A percentile compares a stretch with the other conserved stretches of the same genome.
These are phyloP conservation scores for Petrolisthes cinctipes DNA, from an alignment of 2,888 invertebrate species.

Conservation along the genomic window DNA sequence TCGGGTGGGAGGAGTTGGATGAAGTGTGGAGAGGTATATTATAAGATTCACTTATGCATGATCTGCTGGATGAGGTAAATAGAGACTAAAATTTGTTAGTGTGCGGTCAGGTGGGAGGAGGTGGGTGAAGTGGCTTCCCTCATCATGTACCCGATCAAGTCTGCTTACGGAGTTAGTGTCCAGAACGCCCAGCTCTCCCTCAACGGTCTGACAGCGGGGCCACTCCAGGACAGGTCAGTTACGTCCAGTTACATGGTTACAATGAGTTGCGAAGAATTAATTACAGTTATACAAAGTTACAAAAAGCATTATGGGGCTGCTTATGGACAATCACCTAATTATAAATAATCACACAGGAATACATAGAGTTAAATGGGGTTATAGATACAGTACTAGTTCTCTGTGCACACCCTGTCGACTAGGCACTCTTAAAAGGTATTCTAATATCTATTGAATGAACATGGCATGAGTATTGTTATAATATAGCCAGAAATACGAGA, in stretches of 20 bases:
- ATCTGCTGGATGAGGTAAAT: too few species aligned
- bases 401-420: neutral
- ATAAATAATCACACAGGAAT: neutral
- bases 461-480: too few species aligned
- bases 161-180: conserved; percentile 11
- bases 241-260: neutral
- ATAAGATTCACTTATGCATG: too few species aligned
- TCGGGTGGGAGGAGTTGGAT: too few species aligned
- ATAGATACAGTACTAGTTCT: too few species aligned
- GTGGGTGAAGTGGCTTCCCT: conserved; percentile 26
- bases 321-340: neutral
- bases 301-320: too few species aligned
- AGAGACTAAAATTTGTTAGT: neutral
- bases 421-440: neutral
- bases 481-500: too few species aligned
- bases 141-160: conserved; percentile 36
- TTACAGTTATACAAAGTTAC: too few species aligned
- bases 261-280: too few species aligned
- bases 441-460: too few species aligned
- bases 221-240: conserved; percentile 31
- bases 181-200: conserved; percentile 10
- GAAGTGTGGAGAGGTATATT: too few species aligned
- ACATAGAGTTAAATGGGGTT: neutral
- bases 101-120: conserved; percentile 40
- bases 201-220: conserved; percentile 20